Evolutionary conservation across 2,797 vertebrate genomes (phyloP).

Genomic region (Tympanoctomys barrerae): DNA sequence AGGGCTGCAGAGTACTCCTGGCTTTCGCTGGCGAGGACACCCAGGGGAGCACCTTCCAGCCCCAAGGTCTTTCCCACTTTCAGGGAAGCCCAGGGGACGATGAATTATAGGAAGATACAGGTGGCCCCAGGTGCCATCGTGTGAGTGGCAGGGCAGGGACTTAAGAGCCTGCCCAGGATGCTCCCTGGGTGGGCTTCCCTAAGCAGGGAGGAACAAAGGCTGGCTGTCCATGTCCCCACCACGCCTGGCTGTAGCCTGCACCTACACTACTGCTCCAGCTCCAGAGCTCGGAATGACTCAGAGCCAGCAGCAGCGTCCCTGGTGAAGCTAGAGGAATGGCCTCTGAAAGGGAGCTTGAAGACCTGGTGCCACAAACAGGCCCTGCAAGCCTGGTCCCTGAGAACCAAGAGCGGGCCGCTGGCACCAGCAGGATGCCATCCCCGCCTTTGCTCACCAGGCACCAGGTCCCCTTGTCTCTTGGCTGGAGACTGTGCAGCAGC

Average conservation of each 20-base stretch:
- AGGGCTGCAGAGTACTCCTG: not conserved
- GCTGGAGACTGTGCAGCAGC: not conserved
- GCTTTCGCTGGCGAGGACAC: not conserved
- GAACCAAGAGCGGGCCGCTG: not conserved
- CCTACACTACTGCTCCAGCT: not conserved
- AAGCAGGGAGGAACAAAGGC: not conserved
- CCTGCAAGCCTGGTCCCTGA: too few relatives aligned
- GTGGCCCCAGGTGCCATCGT: not conserved
- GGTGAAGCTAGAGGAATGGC: not conserved
- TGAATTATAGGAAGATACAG: not conserved
- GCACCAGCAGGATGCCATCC: fast-evolving
- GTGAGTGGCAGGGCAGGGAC: not conserved
- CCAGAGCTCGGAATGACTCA: not conserved
- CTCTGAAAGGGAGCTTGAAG: not conserved
- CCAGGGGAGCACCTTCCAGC: not conserved
- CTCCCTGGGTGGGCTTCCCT: not conserved
- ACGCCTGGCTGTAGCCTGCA: not conserved
- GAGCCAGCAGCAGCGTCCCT: not conserved
- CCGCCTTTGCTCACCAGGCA: not conserved
- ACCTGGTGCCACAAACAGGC: not conserved
- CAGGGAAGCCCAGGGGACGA: not conserved
- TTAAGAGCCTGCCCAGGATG: not conserved
- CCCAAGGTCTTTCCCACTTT: not conserved
- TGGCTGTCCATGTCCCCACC: fast-evolving
- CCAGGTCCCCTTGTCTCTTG: too few relatives aligned